phyloP scores from a whole-genome alignment of 2,113 vertebrate genomes.

The Pangasianodon gigas region DNA sequence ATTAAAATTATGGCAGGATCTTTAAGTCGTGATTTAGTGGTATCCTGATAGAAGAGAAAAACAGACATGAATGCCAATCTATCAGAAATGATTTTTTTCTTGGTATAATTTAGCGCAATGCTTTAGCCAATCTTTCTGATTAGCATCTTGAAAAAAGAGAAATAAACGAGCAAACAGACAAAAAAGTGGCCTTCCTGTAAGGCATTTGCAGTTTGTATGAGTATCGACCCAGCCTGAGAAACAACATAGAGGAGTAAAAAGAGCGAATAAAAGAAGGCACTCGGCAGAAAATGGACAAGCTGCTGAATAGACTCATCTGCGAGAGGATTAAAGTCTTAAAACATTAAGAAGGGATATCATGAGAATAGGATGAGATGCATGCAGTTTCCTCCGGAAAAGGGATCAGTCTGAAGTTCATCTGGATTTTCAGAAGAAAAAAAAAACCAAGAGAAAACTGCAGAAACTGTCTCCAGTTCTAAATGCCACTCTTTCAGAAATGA shows the following conservation, averaged over 20 bases:
- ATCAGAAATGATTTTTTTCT: too few relatives aligned
- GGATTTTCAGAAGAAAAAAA: background rate
- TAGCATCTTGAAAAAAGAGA: background rate
- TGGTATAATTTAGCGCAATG: background rate
- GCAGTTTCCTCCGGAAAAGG: background rate
- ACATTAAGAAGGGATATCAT: background rate
- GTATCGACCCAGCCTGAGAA: background rate
- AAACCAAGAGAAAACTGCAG: background rate
- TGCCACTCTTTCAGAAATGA: background rate
- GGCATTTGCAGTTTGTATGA: background rate
- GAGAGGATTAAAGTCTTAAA: constrained; percentile 22
- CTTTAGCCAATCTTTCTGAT: background rate
- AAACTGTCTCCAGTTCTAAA: background rate
- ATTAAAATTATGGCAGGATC: too few relatives aligned
- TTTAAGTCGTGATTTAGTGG: too few relatives aligned
- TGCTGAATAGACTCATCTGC: constrained; percentile 1
- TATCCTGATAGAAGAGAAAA: too few relatives aligned
- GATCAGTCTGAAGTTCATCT: background rate
- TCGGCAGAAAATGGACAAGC: background rate
- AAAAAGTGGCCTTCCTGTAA: background rate
- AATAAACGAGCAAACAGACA: background rate
- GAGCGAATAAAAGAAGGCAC: background rate
- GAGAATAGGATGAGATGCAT: background rate
- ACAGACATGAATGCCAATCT: too few relatives aligned
- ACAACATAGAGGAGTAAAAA: background rate